phyloP scores from a whole-genome alignment of 2,113 vertebrate genomes.

The Indri indri region DNA sequence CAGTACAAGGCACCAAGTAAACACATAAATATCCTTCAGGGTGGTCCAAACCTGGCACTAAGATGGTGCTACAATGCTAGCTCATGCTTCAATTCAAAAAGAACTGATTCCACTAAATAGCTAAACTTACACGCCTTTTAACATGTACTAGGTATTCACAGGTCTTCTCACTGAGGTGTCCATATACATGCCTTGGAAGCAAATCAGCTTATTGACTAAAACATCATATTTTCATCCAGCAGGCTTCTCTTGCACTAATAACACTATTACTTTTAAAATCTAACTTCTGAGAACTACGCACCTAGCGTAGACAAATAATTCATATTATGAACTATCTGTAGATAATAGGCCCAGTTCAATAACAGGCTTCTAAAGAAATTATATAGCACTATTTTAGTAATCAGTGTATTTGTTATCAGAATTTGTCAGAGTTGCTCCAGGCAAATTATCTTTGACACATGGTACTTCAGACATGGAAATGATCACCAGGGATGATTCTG shows the following conservation, averaged over 20 bases:
- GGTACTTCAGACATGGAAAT: slow-evolving; percentile 79
- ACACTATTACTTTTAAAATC: slow-evolving; percentile 34
- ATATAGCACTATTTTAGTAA: background rate
- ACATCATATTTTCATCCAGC: background rate
- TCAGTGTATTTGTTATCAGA: background rate
- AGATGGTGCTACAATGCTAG: background rate
- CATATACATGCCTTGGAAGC: background rate
- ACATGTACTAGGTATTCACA: background rate
- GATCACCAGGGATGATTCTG: slow-evolving; percentile 77
- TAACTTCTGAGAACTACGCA: slow-evolving; percentile 23
- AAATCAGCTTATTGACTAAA: slow-evolving; percentile 17
- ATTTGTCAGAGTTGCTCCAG: slow-evolving; percentile 47
- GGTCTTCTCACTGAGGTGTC: background rate
- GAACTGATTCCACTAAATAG: background rate
- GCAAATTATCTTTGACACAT: slow-evolving; percentile 78
- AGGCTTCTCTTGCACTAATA: background rate
- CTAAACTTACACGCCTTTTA: background rate
- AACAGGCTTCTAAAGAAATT: slow-evolving; percentile 26
- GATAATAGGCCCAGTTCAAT: slow-evolving; percentile 7
- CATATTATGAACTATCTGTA: slow-evolving; percentile 12
- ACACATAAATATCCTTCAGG: background rate
- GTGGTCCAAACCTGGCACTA: background rate
- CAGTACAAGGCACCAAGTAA: background rate
- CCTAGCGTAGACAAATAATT: slow-evolving; percentile 11
- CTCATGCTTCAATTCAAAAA: background rate